phyloP scores from a whole-genome alignment of 2,797 vertebrate species.

The Sebastes nivosus region DNA sequence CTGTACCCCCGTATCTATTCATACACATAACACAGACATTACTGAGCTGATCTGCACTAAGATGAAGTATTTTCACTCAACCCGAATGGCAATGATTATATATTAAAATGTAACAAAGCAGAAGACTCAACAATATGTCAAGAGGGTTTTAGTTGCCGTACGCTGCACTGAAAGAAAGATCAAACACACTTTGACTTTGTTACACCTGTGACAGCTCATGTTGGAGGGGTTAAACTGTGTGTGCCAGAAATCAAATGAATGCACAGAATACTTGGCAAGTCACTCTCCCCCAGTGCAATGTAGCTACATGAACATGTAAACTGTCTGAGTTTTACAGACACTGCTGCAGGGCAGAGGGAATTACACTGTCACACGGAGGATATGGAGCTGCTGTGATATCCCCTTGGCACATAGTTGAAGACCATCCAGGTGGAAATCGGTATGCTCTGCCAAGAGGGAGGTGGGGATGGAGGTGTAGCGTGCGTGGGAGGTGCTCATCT shows the following conservation, averaged over 20 bases:
- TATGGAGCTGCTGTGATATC: slow-evolving; percentile 91
- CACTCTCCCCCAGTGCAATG: slow-evolving; percentile 79
- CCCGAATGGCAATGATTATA: background rate
- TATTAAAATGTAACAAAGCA: slow-evolving; percentile 42
- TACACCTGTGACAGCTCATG: slow-evolving; percentile 48
- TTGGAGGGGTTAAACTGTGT: slow-evolving; percentile 72
- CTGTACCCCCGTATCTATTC: slow-evolving; percentile 10
- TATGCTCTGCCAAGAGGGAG: slow-evolving; percentile 80
- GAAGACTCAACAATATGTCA: slow-evolving; percentile 9
- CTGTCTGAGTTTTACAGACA: slow-evolving; percentile 96
- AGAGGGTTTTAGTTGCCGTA: slow-evolving; percentile 8
- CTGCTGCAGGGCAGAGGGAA: slow-evolving; percentile 92
- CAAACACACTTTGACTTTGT: slow-evolving; percentile 49
- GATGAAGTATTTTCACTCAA: slow-evolving; percentile 4
- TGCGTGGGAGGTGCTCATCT: slow-evolving; percentile 71
- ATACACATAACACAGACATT: slow-evolving; percentile 10
- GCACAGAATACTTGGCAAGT: slow-evolving; percentile 84
- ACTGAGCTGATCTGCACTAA: background rate
- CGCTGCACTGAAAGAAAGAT: slow-evolving; percentile 20
- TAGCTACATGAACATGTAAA: slow-evolving; percentile 92
- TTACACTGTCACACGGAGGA: slow-evolving; percentile 94
- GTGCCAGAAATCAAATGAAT: slow-evolving; percentile 79
- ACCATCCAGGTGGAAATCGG: slow-evolving; percentile 88
- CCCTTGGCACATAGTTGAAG: slow-evolving; percentile 95
- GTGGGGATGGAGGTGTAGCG: slow-evolving; percentile 60